These are phyloP conservation scores for Gari tellinella DNA, from an alignment of 2,888 invertebrate species.

Conservation along the genomic window DNA sequence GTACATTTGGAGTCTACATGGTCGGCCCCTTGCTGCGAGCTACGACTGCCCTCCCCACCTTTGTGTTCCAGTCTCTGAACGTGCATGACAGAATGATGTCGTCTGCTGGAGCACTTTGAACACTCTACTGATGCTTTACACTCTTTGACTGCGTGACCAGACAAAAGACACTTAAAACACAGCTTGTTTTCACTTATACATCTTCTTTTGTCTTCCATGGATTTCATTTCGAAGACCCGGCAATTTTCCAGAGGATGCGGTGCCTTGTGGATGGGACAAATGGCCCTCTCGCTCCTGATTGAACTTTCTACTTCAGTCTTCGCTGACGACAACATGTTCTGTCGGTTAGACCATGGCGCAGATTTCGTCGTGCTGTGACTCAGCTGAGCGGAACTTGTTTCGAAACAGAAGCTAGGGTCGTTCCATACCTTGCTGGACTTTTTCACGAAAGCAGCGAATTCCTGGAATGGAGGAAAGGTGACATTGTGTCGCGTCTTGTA, in stretches of 20 bases:
- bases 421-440: constrained; percentile 10
- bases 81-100: constrained; percentile 1
- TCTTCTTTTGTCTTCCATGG: constrained; percentile 1
- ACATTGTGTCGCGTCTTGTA: constrained; percentile 18
- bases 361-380: no score
- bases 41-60: not conserved
- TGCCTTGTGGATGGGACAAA: constrained; percentile 3
- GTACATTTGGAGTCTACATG: constrained; percentile 14
- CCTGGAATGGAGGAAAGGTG: constrained; percentile 13
- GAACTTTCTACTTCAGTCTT: not conserved
- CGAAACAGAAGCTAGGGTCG: constrained; percentile 21
- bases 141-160: not conserved
- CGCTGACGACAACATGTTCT: not conserved
- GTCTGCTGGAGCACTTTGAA: not conserved
- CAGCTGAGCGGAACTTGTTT: not conserved
- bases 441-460: constrained; percentile 13
- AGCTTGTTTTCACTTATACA: not conserved
- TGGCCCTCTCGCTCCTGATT: not conserved
- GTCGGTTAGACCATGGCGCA: no score
- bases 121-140: not conserved
- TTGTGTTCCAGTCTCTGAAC: not conserved
- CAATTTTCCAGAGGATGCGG: not conserved
- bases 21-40: not conserved
- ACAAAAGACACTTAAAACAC: not conserved
- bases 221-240: not conserved